Percentiles rank a stretch among this genome's conserved stretches.
phyloP scores from a whole-genome alignment of 2,797 vertebrate species.

The Podarcis siculus region DNA sequence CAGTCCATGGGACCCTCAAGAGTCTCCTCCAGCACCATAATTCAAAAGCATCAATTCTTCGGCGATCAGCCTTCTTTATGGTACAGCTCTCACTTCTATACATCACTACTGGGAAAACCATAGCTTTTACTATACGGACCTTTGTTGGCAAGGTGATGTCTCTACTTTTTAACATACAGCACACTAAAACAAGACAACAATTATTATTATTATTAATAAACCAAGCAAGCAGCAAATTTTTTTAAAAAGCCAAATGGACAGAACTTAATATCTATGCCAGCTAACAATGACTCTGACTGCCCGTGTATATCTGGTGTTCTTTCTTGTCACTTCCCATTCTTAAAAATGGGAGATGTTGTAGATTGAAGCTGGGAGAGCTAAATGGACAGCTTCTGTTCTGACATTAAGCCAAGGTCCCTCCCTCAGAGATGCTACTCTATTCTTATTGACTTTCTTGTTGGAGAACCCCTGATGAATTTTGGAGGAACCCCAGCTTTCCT shows the following conservation, averaged over 20 bases:
- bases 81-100: no score
- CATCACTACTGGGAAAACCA: no score
- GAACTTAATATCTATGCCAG: background rate
- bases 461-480: background rate
- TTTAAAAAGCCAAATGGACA: background rate
- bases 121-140: no score
- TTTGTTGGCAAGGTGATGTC: no score
- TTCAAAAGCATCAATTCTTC: no score
- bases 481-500: background rate
- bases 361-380: background rate
- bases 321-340: background rate
- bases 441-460: background rate
- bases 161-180: background rate
- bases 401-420: background rate
- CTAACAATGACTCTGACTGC: background rate
- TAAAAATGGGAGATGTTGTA: background rate
- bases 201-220: background rate
- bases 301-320: background rate
- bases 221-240: no score
- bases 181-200: background rate
- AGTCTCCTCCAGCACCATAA: no score
- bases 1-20: no score
- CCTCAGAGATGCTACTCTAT: background rate
- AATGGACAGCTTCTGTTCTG: background rate
- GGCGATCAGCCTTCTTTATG: no score